Conservation (phyloP, 2,888 invertebrate genomes). For the Phyto melanocephala region DNA sequence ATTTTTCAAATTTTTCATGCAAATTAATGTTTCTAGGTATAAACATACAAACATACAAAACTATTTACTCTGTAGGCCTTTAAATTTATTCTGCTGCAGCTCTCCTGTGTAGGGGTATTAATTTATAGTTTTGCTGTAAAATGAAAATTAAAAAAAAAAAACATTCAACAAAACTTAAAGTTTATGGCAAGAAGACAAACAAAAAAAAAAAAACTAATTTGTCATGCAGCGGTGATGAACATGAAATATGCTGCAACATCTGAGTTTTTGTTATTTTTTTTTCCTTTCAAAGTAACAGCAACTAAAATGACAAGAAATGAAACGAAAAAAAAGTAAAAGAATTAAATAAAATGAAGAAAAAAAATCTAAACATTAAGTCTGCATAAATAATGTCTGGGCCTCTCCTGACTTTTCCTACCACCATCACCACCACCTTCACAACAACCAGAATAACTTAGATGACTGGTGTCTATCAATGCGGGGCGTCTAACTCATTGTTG, state of each 20-base stretch:
- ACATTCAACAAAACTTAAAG: constrained; percentile 11
- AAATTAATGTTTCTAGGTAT: constrained; percentile 21
- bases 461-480: constrained; percentile 63
- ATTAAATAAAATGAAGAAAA: background rate
- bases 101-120: constrained; percentile 49
- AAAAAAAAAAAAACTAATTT: constrained; percentile 52
- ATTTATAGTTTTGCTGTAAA: constrained; percentile 53
- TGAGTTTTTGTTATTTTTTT: constrained; percentile 4
- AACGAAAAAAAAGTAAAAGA: no score
- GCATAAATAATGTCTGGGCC: constrained; percentile 47
- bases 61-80: constrained; percentile 21
- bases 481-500: constrained; percentile 51
- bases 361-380: constrained; percentile 36
- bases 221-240: constrained; percentile 64
- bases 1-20: constrained; percentile 37
- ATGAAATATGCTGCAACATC: constrained; percentile 61
- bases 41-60: background rate
- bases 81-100: background rate
- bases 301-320: constrained; percentile 52
- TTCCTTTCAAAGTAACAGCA: constrained; percentile 33
- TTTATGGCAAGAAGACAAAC: background rate
- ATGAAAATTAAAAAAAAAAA: constrained; percentile 1
- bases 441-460: constrained; percentile 43
- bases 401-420: constrained; percentile 34
- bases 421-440: constrained; percentile 18